These are phyloP conservation scores for Ctenicera cuprea DNA, from an alignment of 2,888 invertebrate species.

Conservation along the genomic window DNA sequence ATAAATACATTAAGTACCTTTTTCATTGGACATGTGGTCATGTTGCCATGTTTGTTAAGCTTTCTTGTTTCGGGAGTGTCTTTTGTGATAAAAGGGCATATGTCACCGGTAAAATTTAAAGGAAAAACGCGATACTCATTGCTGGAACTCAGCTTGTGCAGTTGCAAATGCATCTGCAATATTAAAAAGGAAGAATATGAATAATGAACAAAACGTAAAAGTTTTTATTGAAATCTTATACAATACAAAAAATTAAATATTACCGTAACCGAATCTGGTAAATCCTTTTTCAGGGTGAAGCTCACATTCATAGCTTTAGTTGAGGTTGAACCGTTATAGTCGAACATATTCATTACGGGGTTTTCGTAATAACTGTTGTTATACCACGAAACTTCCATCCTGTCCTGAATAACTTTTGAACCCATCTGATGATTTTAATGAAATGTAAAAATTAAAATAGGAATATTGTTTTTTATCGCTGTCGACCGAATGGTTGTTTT, in stretches of 20 bases:
- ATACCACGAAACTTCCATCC: background rate
- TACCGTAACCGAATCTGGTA: conserved; percentile 5
- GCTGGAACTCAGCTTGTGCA: background rate
- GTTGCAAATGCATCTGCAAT: conserved; percentile 20
- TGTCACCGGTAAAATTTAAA: conserved; percentile 14
- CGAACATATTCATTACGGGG: background rate
- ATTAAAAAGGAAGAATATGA: background rate
- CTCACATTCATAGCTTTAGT: background rate
- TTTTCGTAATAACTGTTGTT: background rate
- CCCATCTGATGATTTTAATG: background rate
- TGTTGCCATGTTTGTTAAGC: conserved; percentile 11
- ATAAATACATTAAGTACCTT: conserved; percentile 26
- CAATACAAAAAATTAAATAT: too few species aligned
- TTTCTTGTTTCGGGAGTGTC: conserved; percentile 3
- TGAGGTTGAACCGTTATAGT: background rate
- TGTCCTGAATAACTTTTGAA: conserved; percentile 9
- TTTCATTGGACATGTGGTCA: conserved; percentile 12
- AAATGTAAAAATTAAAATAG: background rate
- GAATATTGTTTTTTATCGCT: too few species aligned
- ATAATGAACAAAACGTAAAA: background rate
- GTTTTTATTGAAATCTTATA: background rate
- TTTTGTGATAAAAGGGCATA: conserved; percentile 5
- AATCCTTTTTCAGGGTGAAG: conserved; percentile 6
- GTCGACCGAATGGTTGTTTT: too few species aligned
- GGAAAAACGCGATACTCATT: conserved; percentile 24